phyloP scores from a whole-genome alignment of 2,888 invertebrate species.

The Anorthoa munda region DNA sequence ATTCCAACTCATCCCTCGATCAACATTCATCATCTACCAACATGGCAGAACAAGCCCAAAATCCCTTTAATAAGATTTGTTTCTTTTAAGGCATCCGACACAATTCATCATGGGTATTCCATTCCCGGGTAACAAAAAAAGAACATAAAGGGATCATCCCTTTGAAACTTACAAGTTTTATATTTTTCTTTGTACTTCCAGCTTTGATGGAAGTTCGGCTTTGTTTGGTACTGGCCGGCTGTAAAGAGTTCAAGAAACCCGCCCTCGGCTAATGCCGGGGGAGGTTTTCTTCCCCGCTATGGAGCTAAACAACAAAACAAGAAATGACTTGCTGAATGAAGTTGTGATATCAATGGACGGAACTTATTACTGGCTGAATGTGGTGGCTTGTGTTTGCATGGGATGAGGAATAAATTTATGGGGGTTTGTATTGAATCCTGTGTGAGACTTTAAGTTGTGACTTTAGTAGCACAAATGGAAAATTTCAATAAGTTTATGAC shows the following conservation, averaged over 20 bases:
- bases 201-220: slow-evolving; percentile 84
- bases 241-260: slow-evolving; percentile 75
- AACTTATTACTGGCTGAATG: slow-evolving; percentile 50
- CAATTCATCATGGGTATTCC: slow-evolving; percentile 78
- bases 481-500: too few species aligned
- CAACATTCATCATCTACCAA: slow-evolving; percentile 49
- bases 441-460: neutral
- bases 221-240: slow-evolving; percentile 78
- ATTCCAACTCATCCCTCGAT: slow-evolving; percentile 24
- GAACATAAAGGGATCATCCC: slow-evolving; percentile 83
- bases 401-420: slow-evolving; percentile 5
- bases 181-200: slow-evolving; percentile 84
- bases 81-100: slow-evolving; percentile 73
- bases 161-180: slow-evolving; percentile 86
- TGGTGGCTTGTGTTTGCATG: slow-evolving; percentile 20
- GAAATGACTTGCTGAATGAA: slow-evolving; percentile 62
- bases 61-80: slow-evolving; percentile 68
- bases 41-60: slow-evolving; percentile 47
- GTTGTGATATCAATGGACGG: slow-evolving; percentile 61
- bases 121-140: slow-evolving; percentile 79
- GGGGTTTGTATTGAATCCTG: neutral
- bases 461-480: neutral
- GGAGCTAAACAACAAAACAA: slow-evolving; percentile 68
- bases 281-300: slow-evolving; percentile 53
- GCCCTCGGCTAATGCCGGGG: slow-evolving; percentile 67